Evolutionary conservation across 1,140 invertebrate species (phyloP).

Genomic region (Orussus abietinus): DNA sequence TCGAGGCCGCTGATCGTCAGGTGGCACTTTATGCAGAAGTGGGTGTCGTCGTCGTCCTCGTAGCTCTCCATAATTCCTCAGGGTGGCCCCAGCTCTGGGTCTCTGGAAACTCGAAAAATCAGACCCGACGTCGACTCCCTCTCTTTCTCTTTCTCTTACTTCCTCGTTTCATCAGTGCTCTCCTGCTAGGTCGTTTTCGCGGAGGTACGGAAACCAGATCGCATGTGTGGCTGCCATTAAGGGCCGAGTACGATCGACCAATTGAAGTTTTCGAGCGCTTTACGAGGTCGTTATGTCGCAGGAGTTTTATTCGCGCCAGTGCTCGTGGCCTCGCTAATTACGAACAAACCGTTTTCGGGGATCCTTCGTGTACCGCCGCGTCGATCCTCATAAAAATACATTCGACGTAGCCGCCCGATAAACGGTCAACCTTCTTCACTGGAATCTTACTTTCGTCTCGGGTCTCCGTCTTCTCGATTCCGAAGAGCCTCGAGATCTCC

Average conservation of each 20-base stretch:
- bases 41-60: constrained; percentile 72
- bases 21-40: constrained; percentile 83
- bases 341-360: constrained; percentile 3
- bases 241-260: not conserved
- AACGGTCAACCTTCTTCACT: no score
- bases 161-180: not conserved
- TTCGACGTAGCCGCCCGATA: no score
- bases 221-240: not conserved
- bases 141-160: no score
- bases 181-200: no score
- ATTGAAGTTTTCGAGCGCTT: not conserved
- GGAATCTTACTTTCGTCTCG: no score
- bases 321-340: constrained; percentile 4
- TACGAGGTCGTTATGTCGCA: no score
- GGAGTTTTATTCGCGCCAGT: constrained; percentile 1
- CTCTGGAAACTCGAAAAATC: no score
- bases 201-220: not conserved
- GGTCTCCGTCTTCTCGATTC: no score
- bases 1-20: constrained; percentile 73
- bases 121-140: no score
- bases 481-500: no score
- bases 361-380: constrained; percentile 10
- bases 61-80: constrained; percentile 47
- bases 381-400: no score
- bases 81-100: not conserved